Percentiles rank a stretch among this genome's conserved stretches.
Evolutionary conservation across 2,113 vertebrate species (phyloP).

Genomic region (Capreolus pygargus): DNA sequence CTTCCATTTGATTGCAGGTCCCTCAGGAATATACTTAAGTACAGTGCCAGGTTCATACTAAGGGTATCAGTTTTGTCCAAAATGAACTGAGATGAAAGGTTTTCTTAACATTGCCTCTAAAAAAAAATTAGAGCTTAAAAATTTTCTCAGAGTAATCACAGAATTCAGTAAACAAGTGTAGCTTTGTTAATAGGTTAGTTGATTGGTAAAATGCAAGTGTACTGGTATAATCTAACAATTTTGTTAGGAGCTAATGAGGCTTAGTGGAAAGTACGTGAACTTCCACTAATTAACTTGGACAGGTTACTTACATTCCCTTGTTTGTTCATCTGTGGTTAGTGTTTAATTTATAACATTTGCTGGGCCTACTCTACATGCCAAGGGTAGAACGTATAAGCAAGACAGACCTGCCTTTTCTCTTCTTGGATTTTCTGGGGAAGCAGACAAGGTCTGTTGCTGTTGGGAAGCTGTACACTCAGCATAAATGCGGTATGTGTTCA

Average conservation of each 20-base stretch:
- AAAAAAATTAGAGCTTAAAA: neutral
- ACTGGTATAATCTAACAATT: neutral
- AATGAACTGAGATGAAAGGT: neutral
- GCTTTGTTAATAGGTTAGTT: neutral
- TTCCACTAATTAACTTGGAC: neutral
- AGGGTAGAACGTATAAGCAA: neutral
- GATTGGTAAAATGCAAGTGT: neutral
- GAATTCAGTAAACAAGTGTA: neutral
- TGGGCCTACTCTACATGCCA: neutral
- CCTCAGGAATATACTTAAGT: neutral
- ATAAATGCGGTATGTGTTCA: accelerated
- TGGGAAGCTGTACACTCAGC: accelerated
- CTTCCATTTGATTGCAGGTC: neutral
- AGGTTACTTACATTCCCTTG: neutral
- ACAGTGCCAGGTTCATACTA: neutral
- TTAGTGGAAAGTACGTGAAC: neutral
- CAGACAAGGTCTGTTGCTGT: neutral
- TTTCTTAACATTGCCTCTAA: neutral
- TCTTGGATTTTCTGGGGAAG: neutral
- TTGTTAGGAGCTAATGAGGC: neutral
- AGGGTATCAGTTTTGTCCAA: neutral
- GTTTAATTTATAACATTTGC: neutral
- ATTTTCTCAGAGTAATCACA: neutral
- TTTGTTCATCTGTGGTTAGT: neutral
- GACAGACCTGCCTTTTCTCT: neutral